A percentile compares a stretch with the other conserved stretches of the same genome.
Evolutionary conservation across 2,113 vertebrate species (phyloP).

Genomic region (Pantherophis guttatus): DNA sequence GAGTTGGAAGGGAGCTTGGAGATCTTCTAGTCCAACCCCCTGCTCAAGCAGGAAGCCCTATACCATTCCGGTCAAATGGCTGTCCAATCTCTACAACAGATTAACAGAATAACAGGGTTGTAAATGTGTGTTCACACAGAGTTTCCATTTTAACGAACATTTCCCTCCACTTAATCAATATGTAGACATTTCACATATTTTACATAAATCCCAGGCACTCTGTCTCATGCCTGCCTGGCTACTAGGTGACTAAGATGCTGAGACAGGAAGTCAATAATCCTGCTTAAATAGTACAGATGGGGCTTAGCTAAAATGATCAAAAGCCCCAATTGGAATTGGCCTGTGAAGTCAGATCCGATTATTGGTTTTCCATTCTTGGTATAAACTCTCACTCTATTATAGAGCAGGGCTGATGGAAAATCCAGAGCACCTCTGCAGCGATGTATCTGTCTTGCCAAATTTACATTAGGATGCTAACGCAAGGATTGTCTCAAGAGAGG

Average conservation of each 20-base stretch:
- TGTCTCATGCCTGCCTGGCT: fast-evolving
- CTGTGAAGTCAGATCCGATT: neutral
- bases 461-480: neutral
- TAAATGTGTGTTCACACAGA: neutral
- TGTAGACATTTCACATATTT: neutral
- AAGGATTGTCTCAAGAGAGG: neutral
- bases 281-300: fast-evolving
- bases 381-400: neutral
- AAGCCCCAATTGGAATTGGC: neutral
- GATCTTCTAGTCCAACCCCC: neutral
- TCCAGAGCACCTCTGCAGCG: neutral
- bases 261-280: neutral
- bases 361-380: neutral
- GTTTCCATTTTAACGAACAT: neutral
- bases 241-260: neutral
- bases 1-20: neutral
- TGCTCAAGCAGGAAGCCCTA: neutral
- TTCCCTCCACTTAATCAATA: neutral
- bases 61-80: neutral
- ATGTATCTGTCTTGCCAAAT: neutral
- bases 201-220: fast-evolving
- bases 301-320: neutral
- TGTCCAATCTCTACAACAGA: neutral
- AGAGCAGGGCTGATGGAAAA: neutral
- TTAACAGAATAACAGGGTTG: fast-evolving